Evolutionary conservation across 30 jellyfish, hydroid and myxozoan genomes (phyloP).

Genomic region (Hydractinia symbiolongicarpus): DNA sequence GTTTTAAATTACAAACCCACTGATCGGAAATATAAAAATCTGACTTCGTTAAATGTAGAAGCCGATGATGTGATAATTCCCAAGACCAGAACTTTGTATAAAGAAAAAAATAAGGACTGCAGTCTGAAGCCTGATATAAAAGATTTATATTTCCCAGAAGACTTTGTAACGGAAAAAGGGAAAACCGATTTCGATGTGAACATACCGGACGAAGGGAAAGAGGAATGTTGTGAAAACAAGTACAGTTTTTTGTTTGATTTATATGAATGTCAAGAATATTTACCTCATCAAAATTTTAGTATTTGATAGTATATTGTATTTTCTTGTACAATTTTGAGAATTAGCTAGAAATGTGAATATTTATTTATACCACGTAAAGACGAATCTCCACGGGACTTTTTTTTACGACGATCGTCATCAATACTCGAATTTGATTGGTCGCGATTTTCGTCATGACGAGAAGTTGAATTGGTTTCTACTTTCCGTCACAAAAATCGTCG

Average conservation of each 20-base stretch:
- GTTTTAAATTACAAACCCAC: background rate
- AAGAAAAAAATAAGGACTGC: conserved; percentile 6
- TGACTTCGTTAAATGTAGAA: background rate
- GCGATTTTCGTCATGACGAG: too few relatives aligned
- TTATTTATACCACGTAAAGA: too few relatives aligned
- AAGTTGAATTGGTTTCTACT: too few relatives aligned
- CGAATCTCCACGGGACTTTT: too few relatives aligned
- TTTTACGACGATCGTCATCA: too few relatives aligned
- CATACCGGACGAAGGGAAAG: background rate
- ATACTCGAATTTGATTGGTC: too few relatives aligned
- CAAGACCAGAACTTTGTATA: conserved; percentile 9
- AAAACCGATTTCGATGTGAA: background rate
- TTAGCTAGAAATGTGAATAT: too few relatives aligned
- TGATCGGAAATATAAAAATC: background rate
- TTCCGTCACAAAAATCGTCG: too few relatives aligned
- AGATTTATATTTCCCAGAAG: background rate
- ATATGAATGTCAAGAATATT: background rate
- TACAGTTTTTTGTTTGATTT: conserved; percentile 1
- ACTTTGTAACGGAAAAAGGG: background rate
- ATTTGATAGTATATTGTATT: too few relatives aligned
- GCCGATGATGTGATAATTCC: background rate
- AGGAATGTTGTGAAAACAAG: background rate
- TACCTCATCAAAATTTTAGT: too few relatives aligned
- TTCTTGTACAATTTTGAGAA: too few relatives aligned
- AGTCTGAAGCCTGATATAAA: background rate